Conservation (phyloP, 2,888 invertebrate genomes). For the Apodemia mormo region DNA sequence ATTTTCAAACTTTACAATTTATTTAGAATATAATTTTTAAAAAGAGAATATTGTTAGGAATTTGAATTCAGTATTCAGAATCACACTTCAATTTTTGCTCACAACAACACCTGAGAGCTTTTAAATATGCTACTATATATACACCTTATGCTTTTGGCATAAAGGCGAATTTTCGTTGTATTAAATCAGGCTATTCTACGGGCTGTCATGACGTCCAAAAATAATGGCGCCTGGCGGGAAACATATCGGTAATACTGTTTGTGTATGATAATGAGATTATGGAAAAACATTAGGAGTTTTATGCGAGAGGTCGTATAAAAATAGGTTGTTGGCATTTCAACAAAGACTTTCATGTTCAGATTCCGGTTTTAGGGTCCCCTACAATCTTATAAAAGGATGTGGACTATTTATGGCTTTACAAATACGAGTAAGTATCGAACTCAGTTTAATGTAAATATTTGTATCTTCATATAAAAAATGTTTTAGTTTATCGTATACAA, state of each 20-base stretch:
- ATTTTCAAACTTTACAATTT: background rate
- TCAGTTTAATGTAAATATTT: background rate
- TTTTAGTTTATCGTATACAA: background rate
- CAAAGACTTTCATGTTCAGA: conserved; percentile 5
- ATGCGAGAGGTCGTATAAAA: conserved; percentile 20
- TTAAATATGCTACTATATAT: conserved; percentile 27
- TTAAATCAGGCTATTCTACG: conserved; percentile 43
- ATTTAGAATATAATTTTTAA: conserved; percentile 24
- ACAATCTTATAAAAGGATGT: conserved; percentile 4
- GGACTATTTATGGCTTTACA: background rate
- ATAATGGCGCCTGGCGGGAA: conserved; percentile 56
- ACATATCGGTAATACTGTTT: conserved; percentile 53
- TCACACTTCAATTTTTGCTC: conserved; percentile 63
- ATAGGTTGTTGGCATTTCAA: conserved; percentile 19
- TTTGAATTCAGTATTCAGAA: conserved; percentile 52
- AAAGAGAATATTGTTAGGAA: conserved; percentile 42
- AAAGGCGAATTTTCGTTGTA: conserved; percentile 35
- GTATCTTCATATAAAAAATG: background rate
- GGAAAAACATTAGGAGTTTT: conserved; percentile 37
- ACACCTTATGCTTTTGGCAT: conserved; percentile 21
- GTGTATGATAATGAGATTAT: conserved; percentile 46
- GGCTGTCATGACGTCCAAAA: conserved; percentile 53
- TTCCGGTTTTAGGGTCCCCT: conserved; percentile 4
- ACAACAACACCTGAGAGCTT: conserved; percentile 59
- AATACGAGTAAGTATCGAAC: background rate